Evolutionary conservation across 1,140 invertebrate species (phyloP).

Genomic region (Drosophila navojoa): DNA sequence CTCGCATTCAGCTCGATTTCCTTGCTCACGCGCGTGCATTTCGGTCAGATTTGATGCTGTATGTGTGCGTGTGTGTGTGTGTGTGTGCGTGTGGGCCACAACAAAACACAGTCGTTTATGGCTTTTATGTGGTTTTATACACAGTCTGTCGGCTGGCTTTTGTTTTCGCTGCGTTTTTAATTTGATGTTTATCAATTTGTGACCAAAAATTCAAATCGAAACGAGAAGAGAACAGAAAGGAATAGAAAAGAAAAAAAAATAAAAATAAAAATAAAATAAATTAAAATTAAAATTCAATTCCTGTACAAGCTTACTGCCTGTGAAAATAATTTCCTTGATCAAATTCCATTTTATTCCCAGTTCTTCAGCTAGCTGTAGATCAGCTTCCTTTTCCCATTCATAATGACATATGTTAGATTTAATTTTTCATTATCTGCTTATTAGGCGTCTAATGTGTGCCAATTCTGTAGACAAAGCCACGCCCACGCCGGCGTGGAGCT

Average conservation of each 20-base stretch:
- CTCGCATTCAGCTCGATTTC: conserved; percentile 21
- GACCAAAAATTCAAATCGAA: not conserved
- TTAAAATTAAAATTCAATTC: too few species aligned
- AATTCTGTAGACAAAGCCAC: conserved; percentile 20
- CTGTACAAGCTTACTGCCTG: too few species aligned
- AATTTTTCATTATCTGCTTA: conserved; percentile 64
- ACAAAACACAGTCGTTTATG: conserved; percentile 70
- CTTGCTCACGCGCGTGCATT: conserved; percentile 22
- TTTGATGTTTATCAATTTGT: conserved; percentile 73
- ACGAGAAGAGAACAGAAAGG: conserved; percentile 1
- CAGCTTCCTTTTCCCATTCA: too few species aligned
- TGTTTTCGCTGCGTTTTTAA: conserved; percentile 62
- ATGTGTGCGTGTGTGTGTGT: too few species aligned
- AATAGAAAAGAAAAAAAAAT: not conserved
- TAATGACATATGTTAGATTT: conserved; percentile 13
- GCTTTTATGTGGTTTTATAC: conserved; percentile 74
- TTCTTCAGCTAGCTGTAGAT: too few species aligned
- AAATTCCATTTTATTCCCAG: too few species aligned
- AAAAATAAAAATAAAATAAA: too few species aligned
- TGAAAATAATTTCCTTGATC: too few species aligned
- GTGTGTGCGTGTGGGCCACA: conserved; percentile 32
- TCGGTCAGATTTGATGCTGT: conserved; percentile 39
- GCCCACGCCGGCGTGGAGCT: conserved; percentile 13
- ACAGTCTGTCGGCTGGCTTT: conserved; percentile 38
- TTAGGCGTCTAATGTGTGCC: conserved; percentile 54